Evolutionary conservation across 1,140 invertebrate species (phyloP).

Genomic region (Papilio machaon): DNA sequence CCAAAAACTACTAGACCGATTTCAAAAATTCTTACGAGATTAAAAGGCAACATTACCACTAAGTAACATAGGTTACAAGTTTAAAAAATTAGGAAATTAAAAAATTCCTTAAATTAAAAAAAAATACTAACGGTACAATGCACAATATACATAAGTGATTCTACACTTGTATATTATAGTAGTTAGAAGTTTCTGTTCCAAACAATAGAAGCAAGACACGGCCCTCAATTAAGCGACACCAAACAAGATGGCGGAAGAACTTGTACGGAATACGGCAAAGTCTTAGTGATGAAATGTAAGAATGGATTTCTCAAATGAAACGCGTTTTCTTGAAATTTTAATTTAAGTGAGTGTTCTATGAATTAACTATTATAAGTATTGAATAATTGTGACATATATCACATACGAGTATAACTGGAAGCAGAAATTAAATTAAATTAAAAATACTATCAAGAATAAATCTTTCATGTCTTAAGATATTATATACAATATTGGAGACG

Average conservation of each 20-base stretch:
- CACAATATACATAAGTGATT: background rate
- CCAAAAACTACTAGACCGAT: too few species aligned
- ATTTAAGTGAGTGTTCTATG: background rate
- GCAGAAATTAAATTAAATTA: background rate
- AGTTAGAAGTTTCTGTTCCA: background rate
- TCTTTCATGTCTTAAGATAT: background rate
- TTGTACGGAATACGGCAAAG: background rate
- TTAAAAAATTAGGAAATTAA: too few species aligned
- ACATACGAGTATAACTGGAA: too few species aligned
- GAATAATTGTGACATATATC: too few species aligned
- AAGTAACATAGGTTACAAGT: too few species aligned
- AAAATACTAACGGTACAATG: background rate
- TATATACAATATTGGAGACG: background rate
- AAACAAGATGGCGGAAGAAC: background rate
- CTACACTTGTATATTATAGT: background rate
- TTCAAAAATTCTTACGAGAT: too few species aligned
- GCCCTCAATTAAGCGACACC: background rate
- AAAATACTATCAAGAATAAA: background rate
- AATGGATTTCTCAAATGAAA: background rate
- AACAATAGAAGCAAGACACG: constrained; percentile 7
- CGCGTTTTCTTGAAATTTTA: background rate
- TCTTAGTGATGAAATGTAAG: background rate
- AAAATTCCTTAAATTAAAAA: background rate
- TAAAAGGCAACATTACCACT: too few species aligned
- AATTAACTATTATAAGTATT: background rate